Evolutionary conservation across 2,888 invertebrate genomes (phyloP).

Genomic region (Eulithis testata): DNA sequence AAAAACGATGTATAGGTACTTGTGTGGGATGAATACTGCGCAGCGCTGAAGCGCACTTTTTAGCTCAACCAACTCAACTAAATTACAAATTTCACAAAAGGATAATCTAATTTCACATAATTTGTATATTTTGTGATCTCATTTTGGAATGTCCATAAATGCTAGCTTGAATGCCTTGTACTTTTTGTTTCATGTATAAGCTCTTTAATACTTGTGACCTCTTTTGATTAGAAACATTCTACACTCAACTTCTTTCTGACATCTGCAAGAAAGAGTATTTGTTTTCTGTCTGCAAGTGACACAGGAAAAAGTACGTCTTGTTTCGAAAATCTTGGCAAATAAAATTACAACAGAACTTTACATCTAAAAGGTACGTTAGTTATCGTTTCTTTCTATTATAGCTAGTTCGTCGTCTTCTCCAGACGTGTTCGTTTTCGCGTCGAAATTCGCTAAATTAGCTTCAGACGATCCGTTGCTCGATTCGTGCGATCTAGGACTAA

Average conservation of each 20-base stretch:
- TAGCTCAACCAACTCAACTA: too few relatives aligned
- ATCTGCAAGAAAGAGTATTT: neutral
- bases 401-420: constrained; percentile 79
- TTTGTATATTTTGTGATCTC: constrained; percentile 14
- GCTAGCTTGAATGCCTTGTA: constrained; percentile 20
- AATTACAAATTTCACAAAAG: too few relatives aligned
- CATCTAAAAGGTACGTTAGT: constrained; percentile 39
- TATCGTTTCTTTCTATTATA: constrained; percentile 68
- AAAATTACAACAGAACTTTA: constrained; percentile 3
- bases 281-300: too few relatives aligned
- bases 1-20: too few relatives aligned
- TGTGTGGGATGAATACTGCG: too few relatives aligned
- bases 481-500: constrained; percentile 74
- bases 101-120: too few relatives aligned
- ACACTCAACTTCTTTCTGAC: neutral
- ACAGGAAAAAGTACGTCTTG: neutral
- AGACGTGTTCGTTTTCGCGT: constrained; percentile 74
- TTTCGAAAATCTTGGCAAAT: constrained; percentile 11
- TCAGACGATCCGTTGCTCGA: constrained; percentile 78
- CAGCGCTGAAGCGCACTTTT: too few relatives aligned
- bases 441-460: constrained; percentile 68
- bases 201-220: constrained; percentile 18
- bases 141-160: constrained; percentile 23
- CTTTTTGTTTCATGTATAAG: constrained; percentile 17
- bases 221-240: neutral